These are phyloP conservation scores for Teleogryllus occipitalis DNA, from an alignment of 1,140 invertebrate species.

Conservation along the genomic window DNA sequence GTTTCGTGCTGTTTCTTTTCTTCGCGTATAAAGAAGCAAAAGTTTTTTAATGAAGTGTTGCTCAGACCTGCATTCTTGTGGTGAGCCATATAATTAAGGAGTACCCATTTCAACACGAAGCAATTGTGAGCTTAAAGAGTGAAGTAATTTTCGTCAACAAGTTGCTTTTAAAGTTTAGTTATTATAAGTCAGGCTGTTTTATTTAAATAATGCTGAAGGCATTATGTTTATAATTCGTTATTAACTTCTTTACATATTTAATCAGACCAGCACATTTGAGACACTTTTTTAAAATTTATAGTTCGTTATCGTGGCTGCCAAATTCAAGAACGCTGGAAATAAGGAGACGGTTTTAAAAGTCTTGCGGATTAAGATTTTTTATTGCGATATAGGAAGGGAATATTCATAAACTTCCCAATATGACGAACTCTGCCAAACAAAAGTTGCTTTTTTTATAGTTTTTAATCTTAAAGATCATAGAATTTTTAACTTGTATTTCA, in stretches of 20 bases:
- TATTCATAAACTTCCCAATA: too few species aligned
- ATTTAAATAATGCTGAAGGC: neutral
- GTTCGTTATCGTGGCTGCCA: too few species aligned
- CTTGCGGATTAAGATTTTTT: too few species aligned
- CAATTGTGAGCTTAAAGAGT: neutral
- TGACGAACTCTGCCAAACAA: too few species aligned
- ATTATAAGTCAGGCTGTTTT: neutral
- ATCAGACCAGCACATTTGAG: neutral
- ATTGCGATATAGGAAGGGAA: too few species aligned
- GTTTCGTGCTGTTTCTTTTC: neutral
- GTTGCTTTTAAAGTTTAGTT: constrained; percentile 1
- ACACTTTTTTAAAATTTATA: neutral
- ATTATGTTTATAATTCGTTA: neutral
- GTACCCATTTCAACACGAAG: neutral
- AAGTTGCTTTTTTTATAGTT: too few species aligned
- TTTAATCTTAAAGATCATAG: too few species aligned
- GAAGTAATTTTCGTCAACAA: constrained; percentile 1
- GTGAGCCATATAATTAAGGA: constrained; percentile 4
- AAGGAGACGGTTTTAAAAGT: too few species aligned
- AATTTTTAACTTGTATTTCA: too few species aligned
- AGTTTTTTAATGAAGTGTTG: constrained; percentile 5
- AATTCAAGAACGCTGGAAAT: too few species aligned
- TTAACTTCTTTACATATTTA: neutral
- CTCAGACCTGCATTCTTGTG: neutral
- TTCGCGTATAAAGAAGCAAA: constrained; percentile 1